Evolutionary conservation across 2,113 vertebrate genomes (phyloP), one percentile per base, ranked within the genome.

Genomic region (Engystomops pustulosus): DNA sequence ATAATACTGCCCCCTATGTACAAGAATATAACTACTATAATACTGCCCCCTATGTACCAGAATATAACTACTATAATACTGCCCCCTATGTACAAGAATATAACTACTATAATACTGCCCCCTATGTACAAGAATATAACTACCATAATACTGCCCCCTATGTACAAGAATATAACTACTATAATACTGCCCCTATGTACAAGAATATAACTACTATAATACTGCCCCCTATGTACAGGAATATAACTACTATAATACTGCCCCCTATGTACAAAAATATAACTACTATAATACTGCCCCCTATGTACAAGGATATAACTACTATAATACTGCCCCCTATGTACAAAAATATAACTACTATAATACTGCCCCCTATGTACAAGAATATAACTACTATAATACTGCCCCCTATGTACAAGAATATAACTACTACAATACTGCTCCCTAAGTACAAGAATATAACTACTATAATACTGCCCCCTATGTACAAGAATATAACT

Each of bases 51-150:
- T 32, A 32, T 65, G 11, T 65, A 60, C 60, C 30, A 65, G 60
- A 65, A 65, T 65, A 65, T 65, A 65, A 65, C 60, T 60, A 65
- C 60, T 65, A 65, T 65, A 65, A 65, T 32, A 65, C 60, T 65
- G 60, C 10, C 5, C n/a, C 47, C 47, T 49, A 49, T 49, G 15
- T 49, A 49, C 47, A 49, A 49, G 47, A 49, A 49, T 49, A 49
- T 18, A 49, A 49, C 47, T 49, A 49, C 47, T 49, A 49, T 49
- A 49, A 49, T 49, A 49, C 15, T 49, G 15, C 47, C 5, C n/a
- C 47, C 47, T 49, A 49, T 49, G 15, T 49, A 49, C 47, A 49
- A 49, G 47, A 49, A 49, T 49, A 49, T 18, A 49, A 49, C 44
- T 49, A 49, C 47, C 18, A 49, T 49, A 49, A 49, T 49, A 49